Percentiles rank a stretch among this genome's conserved stretches.
These are phyloP conservation scores for Corythucha ciliata DNA, from an alignment of 2,888 invertebrate species.

Conservation along the genomic window DNA sequence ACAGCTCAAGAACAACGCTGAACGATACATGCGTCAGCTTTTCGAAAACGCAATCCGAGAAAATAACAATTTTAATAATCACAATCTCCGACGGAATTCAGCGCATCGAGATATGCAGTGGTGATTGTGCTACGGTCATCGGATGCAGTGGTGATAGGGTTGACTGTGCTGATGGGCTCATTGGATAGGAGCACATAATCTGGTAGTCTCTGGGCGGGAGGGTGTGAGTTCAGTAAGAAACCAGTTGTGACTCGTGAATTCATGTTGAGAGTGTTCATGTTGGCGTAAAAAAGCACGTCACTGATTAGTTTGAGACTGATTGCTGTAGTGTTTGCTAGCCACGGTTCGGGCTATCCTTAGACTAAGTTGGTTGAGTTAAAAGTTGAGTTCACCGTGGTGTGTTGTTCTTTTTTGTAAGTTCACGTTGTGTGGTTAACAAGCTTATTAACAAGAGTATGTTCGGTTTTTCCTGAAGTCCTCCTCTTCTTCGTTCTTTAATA, in stretches of 20 bases:
- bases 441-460: too few species aligned
- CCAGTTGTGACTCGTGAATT: conserved; percentile 11
- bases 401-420: too few species aligned
- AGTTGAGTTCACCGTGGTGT: too few species aligned
- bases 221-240: neutral
- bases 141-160: neutral
- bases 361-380: too few species aligned
- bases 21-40: too few species aligned
- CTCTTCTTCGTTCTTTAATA: too few species aligned
- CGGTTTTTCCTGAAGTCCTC: too few species aligned
- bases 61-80: neutral
- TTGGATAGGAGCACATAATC: neutral
- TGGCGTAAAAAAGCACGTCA: conserved; percentile 23
- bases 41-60: neutral
- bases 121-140: too few species aligned
- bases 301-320: conserved; percentile 21
- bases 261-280: conserved; percentile 17
- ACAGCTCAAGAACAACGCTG: too few species aligned
- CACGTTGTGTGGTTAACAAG: too few species aligned
- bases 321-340: conserved; percentile 12
- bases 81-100: neutral
- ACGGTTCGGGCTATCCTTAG: too few species aligned
- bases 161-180: neutral
- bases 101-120: neutral
- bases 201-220: neutral